Evolutionary conservation across 2,888 invertebrate species (phyloP).

Genomic region (Hyposoter dolosus): DNA sequence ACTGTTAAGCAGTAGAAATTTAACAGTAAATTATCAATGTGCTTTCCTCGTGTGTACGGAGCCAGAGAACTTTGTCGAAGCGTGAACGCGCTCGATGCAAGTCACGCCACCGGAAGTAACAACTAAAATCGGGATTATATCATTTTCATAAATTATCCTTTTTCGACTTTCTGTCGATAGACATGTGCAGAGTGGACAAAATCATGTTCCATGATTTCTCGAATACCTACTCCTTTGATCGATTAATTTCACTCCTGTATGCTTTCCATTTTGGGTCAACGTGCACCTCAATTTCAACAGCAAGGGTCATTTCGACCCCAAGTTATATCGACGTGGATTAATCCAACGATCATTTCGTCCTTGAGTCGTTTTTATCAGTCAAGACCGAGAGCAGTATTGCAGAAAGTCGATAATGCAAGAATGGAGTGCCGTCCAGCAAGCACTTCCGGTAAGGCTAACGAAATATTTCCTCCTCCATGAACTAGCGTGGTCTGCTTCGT

Average conservation of each 20-base stretch:
- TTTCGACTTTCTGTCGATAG: neutral
- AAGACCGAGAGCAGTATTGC: no score
- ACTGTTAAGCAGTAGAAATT: constrained; percentile 41
- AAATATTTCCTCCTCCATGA: no score
- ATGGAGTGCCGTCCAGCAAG: no score
- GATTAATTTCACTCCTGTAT: neutral
- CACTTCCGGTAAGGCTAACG: no score
- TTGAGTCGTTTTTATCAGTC: no score
- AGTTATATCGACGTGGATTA: no score
- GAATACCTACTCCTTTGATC: neutral
- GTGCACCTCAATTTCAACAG: no score
- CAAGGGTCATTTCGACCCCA: no score
- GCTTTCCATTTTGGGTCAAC: no score
- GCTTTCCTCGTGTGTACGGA: constrained; percentile 22
- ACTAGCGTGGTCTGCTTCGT: no score
- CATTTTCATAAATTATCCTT: neutral
- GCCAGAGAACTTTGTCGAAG: constrained; percentile 20
- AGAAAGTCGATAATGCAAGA: no score
- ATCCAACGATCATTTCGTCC: no score
- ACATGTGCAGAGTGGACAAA: neutral
- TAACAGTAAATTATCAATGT: constrained; percentile 45
- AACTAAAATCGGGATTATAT: constrained; percentile 27
- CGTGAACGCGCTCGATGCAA: constrained; percentile 14
- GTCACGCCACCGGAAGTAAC: constrained; percentile 47
- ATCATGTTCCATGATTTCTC: neutral